A percentile compares a stretch with the other conserved stretches of the same genome.
Evolutionary conservation across 2,113 vertebrate species (phyloP).

Genomic region (Brachypodius melanocephalos): DNA sequence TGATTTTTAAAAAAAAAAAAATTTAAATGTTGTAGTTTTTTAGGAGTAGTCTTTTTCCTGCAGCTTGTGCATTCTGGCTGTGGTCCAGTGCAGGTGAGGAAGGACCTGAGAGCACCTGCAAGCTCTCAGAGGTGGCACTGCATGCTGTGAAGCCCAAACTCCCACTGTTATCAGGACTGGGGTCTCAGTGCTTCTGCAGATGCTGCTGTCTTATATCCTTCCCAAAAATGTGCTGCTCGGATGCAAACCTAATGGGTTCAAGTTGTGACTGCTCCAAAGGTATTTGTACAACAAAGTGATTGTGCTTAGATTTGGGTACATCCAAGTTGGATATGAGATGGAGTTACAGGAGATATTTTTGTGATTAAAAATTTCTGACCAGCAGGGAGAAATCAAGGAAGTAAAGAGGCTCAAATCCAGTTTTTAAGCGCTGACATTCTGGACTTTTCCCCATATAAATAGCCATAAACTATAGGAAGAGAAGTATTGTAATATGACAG

Average conservation of each 20-base stretch:
- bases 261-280: neutral
- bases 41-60: neutral
- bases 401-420: neutral
- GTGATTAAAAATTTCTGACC: slow-evolving; percentile 41
- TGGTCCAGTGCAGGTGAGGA: neutral
- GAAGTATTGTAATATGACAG: neutral
- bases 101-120: neutral
- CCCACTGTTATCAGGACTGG: fast-evolving
- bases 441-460: slow-evolving; percentile 21
- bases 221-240: neutral
- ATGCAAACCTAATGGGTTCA: neutral
- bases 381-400: slow-evolving; percentile 29
- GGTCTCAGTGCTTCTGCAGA: neutral
- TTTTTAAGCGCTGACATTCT: neutral
- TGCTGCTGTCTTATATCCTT: neutral
- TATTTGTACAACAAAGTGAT: neutral
- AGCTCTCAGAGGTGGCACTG: neutral
- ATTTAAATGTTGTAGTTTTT: neutral
- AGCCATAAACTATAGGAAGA: neutral
- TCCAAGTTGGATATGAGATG: neutral
- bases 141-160: fast-evolving
- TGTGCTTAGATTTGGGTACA: neutral
- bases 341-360: slow-evolving; percentile 22
- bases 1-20: no score
- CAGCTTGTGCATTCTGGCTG: fast-evolving